Evolutionary conservation across 2,113 vertebrate species (phyloP).

Genomic region (Chloropsis hardwickii): DNA sequence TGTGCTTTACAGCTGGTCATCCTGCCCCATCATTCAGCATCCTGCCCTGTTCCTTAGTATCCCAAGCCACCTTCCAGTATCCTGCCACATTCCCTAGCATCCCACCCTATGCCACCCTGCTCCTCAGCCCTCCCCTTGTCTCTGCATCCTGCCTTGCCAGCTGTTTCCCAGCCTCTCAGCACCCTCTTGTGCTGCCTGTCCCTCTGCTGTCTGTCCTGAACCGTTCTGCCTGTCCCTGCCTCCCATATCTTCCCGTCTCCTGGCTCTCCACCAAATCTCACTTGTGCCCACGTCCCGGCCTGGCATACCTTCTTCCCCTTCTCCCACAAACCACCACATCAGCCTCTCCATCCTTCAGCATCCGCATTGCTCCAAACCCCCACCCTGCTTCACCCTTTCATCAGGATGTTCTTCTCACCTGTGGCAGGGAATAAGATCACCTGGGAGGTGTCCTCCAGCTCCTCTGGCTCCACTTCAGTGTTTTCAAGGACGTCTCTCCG

Average conservation of each 20-base stretch:
- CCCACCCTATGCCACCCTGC: background rate
- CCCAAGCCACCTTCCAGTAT: background rate
- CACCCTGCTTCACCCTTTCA: background rate
- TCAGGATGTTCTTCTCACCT: constrained; percentile 72
- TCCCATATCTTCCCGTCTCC: background rate
- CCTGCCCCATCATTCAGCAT: background rate
- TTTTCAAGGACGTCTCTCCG: constrained; percentile 49
- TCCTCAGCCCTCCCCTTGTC: background rate
- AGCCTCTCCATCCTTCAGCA: background rate
- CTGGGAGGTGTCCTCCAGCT: constrained; percentile 74
- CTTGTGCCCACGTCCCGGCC: background rate
- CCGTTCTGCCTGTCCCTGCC: background rate
- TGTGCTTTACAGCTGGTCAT: background rate
- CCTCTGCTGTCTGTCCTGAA: background rate
- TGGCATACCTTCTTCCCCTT: background rate
- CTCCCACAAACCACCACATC: background rate
- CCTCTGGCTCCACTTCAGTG: background rate
- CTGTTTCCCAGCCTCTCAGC: background rate
- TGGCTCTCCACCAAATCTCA: background rate
- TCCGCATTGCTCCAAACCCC: background rate
- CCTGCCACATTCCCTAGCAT: background rate
- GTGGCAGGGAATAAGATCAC: constrained; percentile 85
- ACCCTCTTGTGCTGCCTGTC: background rate
- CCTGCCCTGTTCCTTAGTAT: background rate
- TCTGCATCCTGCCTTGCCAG: background rate